Evolutionary conservation across 2,888 invertebrate species (phyloP), one percentile per base, ranked within the genome.

Genomic region (Synanthedon myopaeformis): DNA sequence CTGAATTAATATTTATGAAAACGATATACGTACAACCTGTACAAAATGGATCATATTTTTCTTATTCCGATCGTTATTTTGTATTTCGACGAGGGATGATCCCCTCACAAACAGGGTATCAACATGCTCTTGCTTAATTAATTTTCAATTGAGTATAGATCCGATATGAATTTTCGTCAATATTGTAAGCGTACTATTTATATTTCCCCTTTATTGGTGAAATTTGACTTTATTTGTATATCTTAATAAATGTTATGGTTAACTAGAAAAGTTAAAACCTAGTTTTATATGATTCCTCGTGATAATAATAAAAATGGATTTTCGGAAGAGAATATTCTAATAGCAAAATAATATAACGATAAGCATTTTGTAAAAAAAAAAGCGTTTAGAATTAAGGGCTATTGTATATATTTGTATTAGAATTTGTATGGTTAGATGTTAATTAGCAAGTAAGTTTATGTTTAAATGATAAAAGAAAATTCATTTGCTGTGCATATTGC

Each of bases 401-500:
- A 60, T 59, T 82, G 83, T 83, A 83, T 77, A 83, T 82, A 82
- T 70, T 72, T 76, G 72, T 76, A 76, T 66, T 35, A 69, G 62
- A 67, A 69, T 66, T 70, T 65, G 64, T 64, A 65, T 68, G 65
- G 60, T 56, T 49, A 35, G 35, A 35, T 35, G 35, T 35, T 35
- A 35, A 35, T 35, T 65, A 65, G 62, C 60, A 23, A 56, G 49
- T 60, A 61, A 61, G 57, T 58, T 53, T 62, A 59, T 55, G 45
- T 71, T 76, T 49, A 49, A 49, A 17, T 49, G 8, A n/a, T 45
- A 49, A 49, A 23, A 17, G 17, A 17, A 35, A 73, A 69, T 70
- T 73, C 62, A 74, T 75, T 83, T 75, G 84, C 85, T 85, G 82
- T 84, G 82, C 79, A 84, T 84, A 84, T 70, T 76, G 82, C 82